These are phyloP conservation scores for Empidonax traillii DNA, from an alignment of 2,113 vertebrate genomes.

Conservation along the genomic window DNA sequence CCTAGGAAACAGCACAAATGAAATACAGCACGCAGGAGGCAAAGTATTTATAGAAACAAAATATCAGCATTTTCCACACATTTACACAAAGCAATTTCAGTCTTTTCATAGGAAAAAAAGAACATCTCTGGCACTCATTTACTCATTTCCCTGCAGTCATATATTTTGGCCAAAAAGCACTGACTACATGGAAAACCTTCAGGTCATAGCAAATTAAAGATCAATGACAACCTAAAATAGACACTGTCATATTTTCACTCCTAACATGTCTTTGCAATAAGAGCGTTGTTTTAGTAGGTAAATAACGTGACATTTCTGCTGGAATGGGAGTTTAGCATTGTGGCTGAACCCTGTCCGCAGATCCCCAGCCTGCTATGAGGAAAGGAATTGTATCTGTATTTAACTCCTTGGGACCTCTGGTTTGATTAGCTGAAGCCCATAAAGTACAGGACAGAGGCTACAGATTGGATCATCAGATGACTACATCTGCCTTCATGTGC, in stretches of 20 bases:
- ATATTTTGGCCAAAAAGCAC: conserved; percentile 57
- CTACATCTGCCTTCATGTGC: accelerated
- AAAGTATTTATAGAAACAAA: conserved; percentile 84
- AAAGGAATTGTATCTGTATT: background rate
- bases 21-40: conserved; percentile 67
- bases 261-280: conserved; percentile 49
- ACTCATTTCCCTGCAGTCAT: conserved; percentile 63
- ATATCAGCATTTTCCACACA: conserved; percentile 83
- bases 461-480: background rate
- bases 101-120: conserved; percentile 73
- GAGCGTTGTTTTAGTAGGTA: conserved; percentile 66
- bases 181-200: conserved; percentile 66
- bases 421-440: background rate
- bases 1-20: conserved; percentile 73
- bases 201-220: conserved; percentile 71
- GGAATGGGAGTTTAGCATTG: conserved; percentile 1
- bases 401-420: background rate
- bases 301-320: conserved; percentile 53
- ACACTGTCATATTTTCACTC: conserved; percentile 55
- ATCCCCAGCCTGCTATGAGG: background rate
- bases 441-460: background rate
- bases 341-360: background rate
- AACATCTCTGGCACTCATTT: conserved; percentile 64
- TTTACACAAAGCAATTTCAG: conserved; percentile 80
- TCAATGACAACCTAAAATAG: conserved; percentile 67